Conservation (phyloP, 2,113 vertebrate genomes). For the Myocastor coypus region DNA sequence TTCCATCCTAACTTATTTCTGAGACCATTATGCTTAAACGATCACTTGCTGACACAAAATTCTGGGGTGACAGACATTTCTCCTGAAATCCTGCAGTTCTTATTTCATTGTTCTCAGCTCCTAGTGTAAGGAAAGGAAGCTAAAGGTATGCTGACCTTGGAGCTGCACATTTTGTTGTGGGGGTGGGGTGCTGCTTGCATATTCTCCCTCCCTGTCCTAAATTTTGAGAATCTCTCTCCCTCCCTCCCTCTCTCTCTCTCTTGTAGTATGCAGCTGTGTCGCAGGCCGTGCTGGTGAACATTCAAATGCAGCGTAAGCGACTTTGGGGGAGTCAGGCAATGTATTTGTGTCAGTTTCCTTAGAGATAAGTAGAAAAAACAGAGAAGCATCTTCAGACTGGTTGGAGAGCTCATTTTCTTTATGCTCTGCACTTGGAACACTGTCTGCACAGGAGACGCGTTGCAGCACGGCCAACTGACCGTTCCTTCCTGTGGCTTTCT, state of each 20-base stretch:
- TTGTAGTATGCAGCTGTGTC: not conserved
- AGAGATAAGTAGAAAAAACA: conserved; percentile 17
- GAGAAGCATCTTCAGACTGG: not conserved
- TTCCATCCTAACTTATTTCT: not conserved
- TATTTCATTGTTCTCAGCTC: not conserved
- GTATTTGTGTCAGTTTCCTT: not conserved
- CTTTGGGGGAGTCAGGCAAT: not conserved
- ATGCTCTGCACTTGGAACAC: not conserved
- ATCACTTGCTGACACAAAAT: not conserved
- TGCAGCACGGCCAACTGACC: not conserved
- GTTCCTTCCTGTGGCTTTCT: not conserved
- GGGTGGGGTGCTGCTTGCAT: not conserved
- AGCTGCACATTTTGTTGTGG: not conserved
- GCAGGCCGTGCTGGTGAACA: not conserved
- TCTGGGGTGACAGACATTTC: not conserved
- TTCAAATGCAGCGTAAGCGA: not conserved
- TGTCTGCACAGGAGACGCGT: not conserved
- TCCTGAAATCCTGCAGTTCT: not conserved
- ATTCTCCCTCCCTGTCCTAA: not conserved
- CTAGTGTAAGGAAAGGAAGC: not conserved
- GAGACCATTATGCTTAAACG: not conserved
- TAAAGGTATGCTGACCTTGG: not conserved
- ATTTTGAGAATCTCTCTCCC: not conserved
- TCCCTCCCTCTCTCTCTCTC: not conserved
- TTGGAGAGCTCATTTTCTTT: conserved; percentile 16